Percentiles rank a stretch among this genome's conserved stretches.
Conservation (phyloP, 2,113 vertebrate genomes). For the Colinus virginianus region DNA sequence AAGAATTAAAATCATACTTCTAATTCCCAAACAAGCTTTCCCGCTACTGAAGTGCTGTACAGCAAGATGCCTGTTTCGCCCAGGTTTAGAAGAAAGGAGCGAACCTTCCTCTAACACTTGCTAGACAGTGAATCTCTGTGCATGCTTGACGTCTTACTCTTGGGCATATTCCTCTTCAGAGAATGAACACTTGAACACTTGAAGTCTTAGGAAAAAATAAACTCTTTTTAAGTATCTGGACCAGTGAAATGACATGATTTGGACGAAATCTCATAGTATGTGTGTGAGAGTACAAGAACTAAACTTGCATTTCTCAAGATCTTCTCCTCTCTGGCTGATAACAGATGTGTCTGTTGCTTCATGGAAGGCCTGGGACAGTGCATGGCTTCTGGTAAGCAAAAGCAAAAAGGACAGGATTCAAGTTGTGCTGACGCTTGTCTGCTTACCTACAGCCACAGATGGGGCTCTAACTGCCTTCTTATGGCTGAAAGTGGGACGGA, state of each 20-base stretch:
- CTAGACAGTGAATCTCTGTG: neutral
- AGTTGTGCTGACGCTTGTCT: neutral
- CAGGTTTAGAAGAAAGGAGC: neutral
- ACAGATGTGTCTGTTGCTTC: neutral
- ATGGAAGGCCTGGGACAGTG: neutral
- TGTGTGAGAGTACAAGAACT: neutral
- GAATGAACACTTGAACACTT: neutral
- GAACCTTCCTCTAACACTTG: neutral
- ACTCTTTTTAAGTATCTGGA: neutral
- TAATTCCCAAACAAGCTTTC: neutral
- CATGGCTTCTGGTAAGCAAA: neutral
- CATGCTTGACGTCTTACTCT: neutral
- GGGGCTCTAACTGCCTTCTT: neutral
- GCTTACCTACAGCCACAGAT: neutral
- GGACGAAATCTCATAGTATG: neutral
- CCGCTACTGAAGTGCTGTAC: neutral
- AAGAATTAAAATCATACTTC: neutral
- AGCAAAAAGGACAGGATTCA: neutral
- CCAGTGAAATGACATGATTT: neutral
- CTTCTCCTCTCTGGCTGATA: neutral
- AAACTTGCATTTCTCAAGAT: neutral
- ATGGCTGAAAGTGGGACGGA: slow-evolving; percentile 5
- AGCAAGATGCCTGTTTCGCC: neutral
- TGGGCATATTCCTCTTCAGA: neutral
- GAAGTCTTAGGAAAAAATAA: neutral